Percentiles rank a stretch among this genome's conserved stretches.
Evolutionary conservation across 2,888 invertebrate species (phyloP).

Genomic region (Nomada hirtipes): DNA sequence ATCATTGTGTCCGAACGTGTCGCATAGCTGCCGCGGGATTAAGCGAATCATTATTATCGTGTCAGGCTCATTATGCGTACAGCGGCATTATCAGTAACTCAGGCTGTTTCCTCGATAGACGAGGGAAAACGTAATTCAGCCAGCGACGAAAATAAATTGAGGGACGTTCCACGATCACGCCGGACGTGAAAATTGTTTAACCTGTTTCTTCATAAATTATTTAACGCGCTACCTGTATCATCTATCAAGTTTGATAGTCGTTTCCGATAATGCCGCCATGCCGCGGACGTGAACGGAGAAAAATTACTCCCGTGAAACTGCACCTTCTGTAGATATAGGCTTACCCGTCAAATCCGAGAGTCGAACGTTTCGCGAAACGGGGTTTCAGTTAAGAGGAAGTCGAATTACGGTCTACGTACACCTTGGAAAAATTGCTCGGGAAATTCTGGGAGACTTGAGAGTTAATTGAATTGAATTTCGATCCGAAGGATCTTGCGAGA

Average conservation of each 20-base stretch:
- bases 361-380: neutral
- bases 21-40: conserved; percentile 54
- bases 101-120: conserved; percentile 35
- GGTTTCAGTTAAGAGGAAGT: too few relatives aligned
- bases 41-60: conserved; percentile 64
- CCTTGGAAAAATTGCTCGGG: too few relatives aligned
- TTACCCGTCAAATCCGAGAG: neutral
- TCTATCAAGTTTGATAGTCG: conserved; percentile 66
- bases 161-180: conserved; percentile 50
- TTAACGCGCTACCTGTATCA: conserved; percentile 59
- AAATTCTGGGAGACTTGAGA: too few relatives aligned
- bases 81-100: conserved; percentile 35
- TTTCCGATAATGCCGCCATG: conserved; percentile 54
- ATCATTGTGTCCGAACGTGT: conserved; percentile 42
- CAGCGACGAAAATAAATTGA: conserved; percentile 54
- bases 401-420: too few relatives aligned
- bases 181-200: conserved; percentile 72
- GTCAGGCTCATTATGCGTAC: conserved; percentile 64
- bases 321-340: neutral
- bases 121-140: conserved; percentile 39
- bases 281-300: conserved; percentile 18
- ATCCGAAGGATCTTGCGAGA: too few relatives aligned
- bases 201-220: conserved; percentile 69
- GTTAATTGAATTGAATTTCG: too few relatives aligned
- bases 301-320: conserved; percentile 10